Conservation (phyloP, 2,113 vertebrate genomes). For the Zapus hudsonius region DNA sequence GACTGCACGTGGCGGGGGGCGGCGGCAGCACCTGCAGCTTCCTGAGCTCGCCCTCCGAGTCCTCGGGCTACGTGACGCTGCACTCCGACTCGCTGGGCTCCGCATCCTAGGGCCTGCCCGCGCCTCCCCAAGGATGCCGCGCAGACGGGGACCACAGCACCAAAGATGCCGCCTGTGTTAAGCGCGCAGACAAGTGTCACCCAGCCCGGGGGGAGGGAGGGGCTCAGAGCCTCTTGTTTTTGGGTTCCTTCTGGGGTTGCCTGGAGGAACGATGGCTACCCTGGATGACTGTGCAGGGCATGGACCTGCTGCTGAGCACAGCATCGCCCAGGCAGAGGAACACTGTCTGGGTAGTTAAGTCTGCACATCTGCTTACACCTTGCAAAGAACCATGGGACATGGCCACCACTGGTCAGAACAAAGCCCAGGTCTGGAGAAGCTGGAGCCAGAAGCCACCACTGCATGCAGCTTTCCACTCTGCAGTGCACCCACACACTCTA, state of each 20-base stretch:
- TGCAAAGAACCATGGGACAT: not conserved
- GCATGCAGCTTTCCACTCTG: not conserved
- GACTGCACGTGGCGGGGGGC: constrained; percentile 72
- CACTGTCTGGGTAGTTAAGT: not conserved
- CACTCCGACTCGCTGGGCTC: constrained; percentile 91
- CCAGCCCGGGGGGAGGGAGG: not conserved
- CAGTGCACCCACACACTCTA: not conserved
- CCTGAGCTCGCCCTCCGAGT: constrained; percentile 90
- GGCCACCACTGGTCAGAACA: not conserved
- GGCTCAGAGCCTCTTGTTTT: not conserved
- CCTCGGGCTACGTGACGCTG: constrained; percentile 90
- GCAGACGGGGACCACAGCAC: constrained; percentile 8
- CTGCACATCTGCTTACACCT: not conserved
- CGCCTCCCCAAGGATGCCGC: not conserved
- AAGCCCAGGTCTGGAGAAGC: not conserved
- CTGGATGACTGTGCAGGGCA: not conserved
- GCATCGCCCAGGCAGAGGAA: not conserved
- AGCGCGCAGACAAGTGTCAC: not conserved
- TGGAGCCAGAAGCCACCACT: not conserved
- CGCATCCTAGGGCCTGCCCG: constrained; percentile 79
- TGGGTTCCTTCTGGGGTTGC: not conserved
- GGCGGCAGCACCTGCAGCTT: constrained; percentile 92
- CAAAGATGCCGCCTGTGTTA: constrained; percentile 50
- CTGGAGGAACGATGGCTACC: not conserved
- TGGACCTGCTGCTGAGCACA: not conserved